phyloP scores from a whole-genome alignment of 2,888 invertebrate genomes.

The Drosophila peninsularis region DNA sequence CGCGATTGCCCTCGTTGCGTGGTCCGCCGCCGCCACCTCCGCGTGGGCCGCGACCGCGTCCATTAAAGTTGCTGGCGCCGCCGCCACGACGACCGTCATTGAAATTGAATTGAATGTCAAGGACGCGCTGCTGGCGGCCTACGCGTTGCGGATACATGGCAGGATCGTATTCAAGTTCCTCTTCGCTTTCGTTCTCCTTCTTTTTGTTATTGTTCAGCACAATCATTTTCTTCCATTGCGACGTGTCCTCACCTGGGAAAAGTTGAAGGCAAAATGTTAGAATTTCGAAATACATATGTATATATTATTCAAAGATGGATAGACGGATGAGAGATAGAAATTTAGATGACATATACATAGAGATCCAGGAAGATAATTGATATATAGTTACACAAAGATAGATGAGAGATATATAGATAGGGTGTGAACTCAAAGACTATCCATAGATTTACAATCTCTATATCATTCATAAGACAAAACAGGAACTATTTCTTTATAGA shows the following conservation, averaged over 20 bases:
- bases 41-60: slow-evolving; percentile 83
- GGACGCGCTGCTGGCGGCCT: slow-evolving; percentile 93
- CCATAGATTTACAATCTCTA: too few relatives aligned
- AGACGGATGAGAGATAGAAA: too few relatives aligned
- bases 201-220: slow-evolving; percentile 88
- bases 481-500: too few relatives aligned
- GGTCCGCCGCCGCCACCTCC: slow-evolving; percentile 63
- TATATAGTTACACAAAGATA: too few relatives aligned
- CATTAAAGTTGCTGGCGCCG: slow-evolving; percentile 88
- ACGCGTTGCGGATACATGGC: slow-evolving; percentile 94
- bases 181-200: slow-evolving; percentile 87
- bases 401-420: too few relatives aligned
- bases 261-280: background rate
- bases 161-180: slow-evolving; percentile 90
- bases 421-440: too few relatives aligned
- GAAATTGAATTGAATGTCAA: slow-evolving; percentile 96
- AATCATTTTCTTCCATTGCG: slow-evolving; percentile 97
- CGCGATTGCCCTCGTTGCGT: slow-evolving; percentile 22
- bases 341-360: too few relatives aligned
- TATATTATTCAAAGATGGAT: too few relatives aligned
- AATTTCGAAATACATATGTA: too few relatives aligned
- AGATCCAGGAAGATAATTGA: too few relatives aligned
- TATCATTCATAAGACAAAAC: too few relatives aligned
- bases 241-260: slow-evolving; percentile 90
- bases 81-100: slow-evolving; percentile 92